Evolutionary conservation across 2,113 vertebrate species (phyloP).

Genomic region (Peromyscus maniculatus): DNA sequence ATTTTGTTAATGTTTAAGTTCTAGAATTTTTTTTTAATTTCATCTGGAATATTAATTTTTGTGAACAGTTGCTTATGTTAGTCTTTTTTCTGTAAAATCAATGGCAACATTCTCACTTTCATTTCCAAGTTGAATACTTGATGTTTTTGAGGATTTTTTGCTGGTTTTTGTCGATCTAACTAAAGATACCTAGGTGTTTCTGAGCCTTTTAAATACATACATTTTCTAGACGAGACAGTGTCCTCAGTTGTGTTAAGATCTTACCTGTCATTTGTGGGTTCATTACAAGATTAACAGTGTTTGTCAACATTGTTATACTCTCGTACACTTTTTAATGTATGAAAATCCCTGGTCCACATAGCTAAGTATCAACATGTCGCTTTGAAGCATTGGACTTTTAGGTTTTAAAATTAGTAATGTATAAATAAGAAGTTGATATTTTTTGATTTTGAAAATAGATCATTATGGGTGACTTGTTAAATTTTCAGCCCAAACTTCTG

Average conservation of each 20-base stretch:
- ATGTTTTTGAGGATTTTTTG: not conserved
- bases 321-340: not conserved
- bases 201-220: not conserved
- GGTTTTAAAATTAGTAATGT: not conserved
- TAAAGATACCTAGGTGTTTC: not conserved
- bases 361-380: not conserved
- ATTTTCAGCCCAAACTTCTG: not conserved
- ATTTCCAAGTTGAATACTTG: not conserved
- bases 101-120: not conserved
- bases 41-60: not conserved
- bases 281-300: not conserved
- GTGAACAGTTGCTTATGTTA: not conserved
- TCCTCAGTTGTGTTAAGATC: not conserved
- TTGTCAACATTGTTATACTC: not conserved
- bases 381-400: not conserved
- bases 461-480: not conserved
- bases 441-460: not conserved
- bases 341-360: not conserved
- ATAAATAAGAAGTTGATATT: not conserved
- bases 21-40: slow-evolving; percentile 1
- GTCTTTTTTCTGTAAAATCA: not conserved
- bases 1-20: not conserved
- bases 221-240: not conserved
- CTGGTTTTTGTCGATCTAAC: not conserved
- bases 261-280: not conserved